Conservation (phyloP, 2,113 vertebrate genomes). For the Zapus hudsonius region DNA sequence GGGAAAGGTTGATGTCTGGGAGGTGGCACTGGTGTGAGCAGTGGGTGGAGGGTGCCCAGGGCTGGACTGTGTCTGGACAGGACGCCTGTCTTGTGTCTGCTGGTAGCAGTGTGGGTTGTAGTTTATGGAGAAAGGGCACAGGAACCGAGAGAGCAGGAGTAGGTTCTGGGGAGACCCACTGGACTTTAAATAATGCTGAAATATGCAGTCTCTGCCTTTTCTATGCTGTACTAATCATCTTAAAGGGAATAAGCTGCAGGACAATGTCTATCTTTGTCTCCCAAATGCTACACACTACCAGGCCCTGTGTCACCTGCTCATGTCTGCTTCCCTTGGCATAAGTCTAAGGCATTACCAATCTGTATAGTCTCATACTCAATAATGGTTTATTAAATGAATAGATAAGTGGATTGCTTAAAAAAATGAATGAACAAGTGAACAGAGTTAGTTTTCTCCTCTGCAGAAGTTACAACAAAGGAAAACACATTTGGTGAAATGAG, state of each 20-base stretch:
- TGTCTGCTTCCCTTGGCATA: neutral
- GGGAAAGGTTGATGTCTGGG: no score
- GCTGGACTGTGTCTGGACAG: no score
- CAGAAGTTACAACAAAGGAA: neutral
- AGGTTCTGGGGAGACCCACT: no score
- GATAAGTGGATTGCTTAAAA: neutral
- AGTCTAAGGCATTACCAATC: neutral
- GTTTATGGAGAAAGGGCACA: no score
- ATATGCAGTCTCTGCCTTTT: neutral
- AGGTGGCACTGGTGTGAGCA: no score
- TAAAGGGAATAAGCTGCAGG: neutral
- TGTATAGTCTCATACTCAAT: neutral
- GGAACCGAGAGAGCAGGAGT: no score
- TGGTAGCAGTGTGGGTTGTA: no score
- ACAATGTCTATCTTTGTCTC: neutral
- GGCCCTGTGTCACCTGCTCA: neutral
- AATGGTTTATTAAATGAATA: conserved; percentile 14
- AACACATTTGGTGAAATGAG: conserved; percentile 18
- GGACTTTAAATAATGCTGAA: conserved; percentile 26
- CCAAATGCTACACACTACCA: neutral
- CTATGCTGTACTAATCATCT: conserved; percentile 19
- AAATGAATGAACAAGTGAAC: neutral
- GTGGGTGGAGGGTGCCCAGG: no score
- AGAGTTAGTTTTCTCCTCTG: conserved; percentile 5
- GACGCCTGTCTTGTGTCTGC: no score